Evolutionary conservation across 2,888 invertebrate genomes (phyloP), one percentile per base, ranked within the genome.

Genomic region (Oxystoma pomonae): DNA sequence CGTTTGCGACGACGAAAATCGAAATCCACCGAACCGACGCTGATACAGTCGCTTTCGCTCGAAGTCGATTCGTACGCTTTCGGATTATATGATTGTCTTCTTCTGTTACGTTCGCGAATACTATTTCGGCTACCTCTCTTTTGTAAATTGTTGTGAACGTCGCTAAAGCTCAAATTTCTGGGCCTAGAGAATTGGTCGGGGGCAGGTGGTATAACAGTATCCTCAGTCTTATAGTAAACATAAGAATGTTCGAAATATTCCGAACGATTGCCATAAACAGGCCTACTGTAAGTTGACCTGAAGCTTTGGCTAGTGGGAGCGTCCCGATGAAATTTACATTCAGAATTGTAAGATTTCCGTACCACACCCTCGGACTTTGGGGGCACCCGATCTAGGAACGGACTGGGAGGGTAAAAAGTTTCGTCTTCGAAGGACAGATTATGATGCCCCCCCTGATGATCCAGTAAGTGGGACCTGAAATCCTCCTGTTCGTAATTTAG

Each of bases 21-120:
- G 55, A 80, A 74, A 72, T 81, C 81, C 0, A 78, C 80, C 9
- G 80, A 80, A 16, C 81, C 80, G 9, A 78, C 69, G 64, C 80
- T 80, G 57, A 78, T 74, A 62, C 81, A 82, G 67, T 84, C 84
- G 66, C 80, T 83, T 19, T 80, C 81, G 63, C 83, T 83, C 51
- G 84, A 84, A 64, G 83, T 83, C 61, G 83, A 82, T 20, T 82
- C 82, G 68, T 83, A 83, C 3, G 82, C 82, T 71, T 83, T 82
- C 20, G 85, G 85, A 77, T 86, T 85, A 71, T 86, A 86, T 67
- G 85, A 85, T 67, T 85, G 80, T 12, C 85, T 77, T 2, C 83
- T 75, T 12, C 81, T 74, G 53, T 85, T 85, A 53, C 85, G 80
- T 59, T 85, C 85, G 59, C 83, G 80, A 51, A 85, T 79, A 56